phyloP scores from a whole-genome alignment of 2,113 vertebrate species.

The Tor tambroides region DNA sequence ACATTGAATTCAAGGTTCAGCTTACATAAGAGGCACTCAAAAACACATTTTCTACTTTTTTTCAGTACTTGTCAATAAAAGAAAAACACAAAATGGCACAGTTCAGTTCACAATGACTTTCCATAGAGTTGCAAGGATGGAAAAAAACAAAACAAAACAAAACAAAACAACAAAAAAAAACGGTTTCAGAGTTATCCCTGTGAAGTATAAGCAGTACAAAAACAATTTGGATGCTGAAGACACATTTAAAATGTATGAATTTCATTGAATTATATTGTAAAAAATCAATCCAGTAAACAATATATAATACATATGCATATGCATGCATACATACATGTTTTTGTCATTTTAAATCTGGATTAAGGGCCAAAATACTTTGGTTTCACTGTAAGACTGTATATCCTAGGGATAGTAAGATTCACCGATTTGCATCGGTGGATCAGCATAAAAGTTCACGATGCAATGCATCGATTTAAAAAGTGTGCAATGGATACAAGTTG shows the following conservation, averaged over 20 bases:
- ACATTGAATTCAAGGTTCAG: background rate
- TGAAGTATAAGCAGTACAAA: background rate
- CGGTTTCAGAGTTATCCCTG: background rate
- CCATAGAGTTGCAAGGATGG: background rate
- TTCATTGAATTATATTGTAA: background rate
- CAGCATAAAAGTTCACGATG: too few relatives aligned
- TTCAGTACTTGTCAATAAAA: background rate
- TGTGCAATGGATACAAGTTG: too few relatives aligned
- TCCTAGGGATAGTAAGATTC: too few relatives aligned
- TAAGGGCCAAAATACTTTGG: too few relatives aligned
- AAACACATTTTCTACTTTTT: background rate
- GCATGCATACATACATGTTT: too few relatives aligned
- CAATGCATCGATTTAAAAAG: too few relatives aligned
- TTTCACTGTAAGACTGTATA: too few relatives aligned
- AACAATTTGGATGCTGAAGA: background rate
- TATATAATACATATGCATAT: too few relatives aligned
- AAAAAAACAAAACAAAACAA: background rate
- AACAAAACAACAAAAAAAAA: background rate
- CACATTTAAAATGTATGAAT: background rate
- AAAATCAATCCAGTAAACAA: too few relatives aligned
- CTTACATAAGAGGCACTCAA: conserved; percentile 3
- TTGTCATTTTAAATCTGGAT: too few relatives aligned
- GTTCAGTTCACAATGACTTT: background rate
- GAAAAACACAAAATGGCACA: background rate
- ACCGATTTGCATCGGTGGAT: too few relatives aligned